Base-by-base conservation (phyloP, 1,140 invertebrate species). In the Melanaphis sacchari region DNA sequence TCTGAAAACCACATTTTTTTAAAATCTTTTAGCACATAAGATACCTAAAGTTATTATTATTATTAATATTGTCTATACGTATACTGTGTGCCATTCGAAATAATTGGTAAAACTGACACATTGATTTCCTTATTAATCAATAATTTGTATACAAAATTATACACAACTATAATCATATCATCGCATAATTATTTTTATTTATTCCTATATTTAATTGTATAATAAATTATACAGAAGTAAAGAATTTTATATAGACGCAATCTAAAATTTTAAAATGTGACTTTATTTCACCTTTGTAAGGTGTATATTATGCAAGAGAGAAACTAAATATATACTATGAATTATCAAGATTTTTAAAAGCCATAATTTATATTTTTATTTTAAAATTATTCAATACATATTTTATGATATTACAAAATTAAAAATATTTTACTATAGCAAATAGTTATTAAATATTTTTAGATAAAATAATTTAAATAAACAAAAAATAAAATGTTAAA, bases 131-230 rank as follows among this genome's bases (percentile, higher is more conserved):
- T 76, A 1, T 66, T n/a, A 2, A 76, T n/a, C n/a, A 76, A n/a
- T n/a, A 76, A 76, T 76, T 76, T 76, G 59, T 15, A 36, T 18
- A 49, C 46, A 15, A 18, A 49, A 66, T n/a, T n/a, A 15, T 66
- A 66, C 31, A 59, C 0, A n/a, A 31, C 31, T 76, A n/a, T 24
- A n/a, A n/a, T 76, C 18, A 76, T n/a, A 76, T 76, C 15, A n/a
- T 76, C n/a, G 59, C 59, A n/a, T 76, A 76, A 21, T 76, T 76
- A 76, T 76, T 76, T n/a, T 76, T n/a, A n/a, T n/a, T n/a, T n/a
- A n/a, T n/a, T n/a, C n/a, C n/a, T n/a, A n/a, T n/a, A 76, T 76
- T 76, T n/a, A 76, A n/a, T n/a, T n/a, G 36, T 76, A 76, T 76
- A 76, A 76, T 31, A 24, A 26, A 59, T n/a, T 66, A 31, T 31